Conservation (phyloP, 2,113 vertebrate species). For the Heliornis fulica region DNA sequence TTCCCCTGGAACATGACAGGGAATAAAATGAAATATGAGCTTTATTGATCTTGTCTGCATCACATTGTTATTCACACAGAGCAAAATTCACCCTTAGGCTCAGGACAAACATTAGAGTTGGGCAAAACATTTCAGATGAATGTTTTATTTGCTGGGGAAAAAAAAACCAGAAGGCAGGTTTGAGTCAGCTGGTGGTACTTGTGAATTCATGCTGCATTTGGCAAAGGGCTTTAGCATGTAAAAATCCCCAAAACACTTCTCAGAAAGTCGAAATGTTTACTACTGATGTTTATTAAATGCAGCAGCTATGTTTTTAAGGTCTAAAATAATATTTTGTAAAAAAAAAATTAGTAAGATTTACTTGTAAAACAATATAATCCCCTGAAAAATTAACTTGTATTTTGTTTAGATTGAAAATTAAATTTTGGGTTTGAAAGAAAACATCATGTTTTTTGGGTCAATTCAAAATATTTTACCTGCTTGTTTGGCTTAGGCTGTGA, state of each 20-base stretch:
- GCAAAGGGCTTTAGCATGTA: not conserved
- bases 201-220: not conserved
- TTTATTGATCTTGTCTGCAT: slow-evolving; percentile 21
- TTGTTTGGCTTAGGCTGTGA: not conserved
- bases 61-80: slow-evolving; percentile 7
- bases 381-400: not conserved
- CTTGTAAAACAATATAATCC: not conserved
- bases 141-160: not conserved
- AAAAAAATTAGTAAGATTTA: not conserved
- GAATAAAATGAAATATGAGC: not conserved
- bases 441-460: not conserved
- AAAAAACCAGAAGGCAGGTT: not conserved
- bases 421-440: not conserved
- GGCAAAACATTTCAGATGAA: not conserved
- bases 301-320: not conserved
- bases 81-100: not conserved
- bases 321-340: not conserved
- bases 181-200: not conserved
- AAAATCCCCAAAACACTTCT: not conserved
- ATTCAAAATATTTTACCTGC: rapidly evolving
- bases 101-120: not conserved
- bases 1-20: not conserved
- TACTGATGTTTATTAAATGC: not conserved
- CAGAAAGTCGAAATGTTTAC: not conserved
- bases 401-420: not conserved